These are phyloP conservation scores for Bradypus variegatus DNA, from an alignment of 2,797 vertebrate genomes.

Conservation along the genomic window DNA sequence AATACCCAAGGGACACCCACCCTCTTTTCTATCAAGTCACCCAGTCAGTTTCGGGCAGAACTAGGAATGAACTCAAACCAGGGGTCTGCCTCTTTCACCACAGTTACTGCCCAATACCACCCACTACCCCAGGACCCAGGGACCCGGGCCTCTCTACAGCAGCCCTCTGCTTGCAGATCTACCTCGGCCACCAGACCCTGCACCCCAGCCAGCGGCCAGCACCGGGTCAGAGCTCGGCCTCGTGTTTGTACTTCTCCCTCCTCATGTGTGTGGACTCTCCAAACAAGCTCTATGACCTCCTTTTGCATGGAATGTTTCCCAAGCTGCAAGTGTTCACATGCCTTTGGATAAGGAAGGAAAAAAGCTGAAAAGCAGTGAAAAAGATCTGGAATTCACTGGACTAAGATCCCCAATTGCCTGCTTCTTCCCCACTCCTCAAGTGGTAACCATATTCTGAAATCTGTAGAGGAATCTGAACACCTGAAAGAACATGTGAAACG, in stretches of 20 bases:
- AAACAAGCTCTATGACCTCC: neutral
- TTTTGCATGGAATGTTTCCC: neutral
- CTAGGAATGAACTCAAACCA: neutral
- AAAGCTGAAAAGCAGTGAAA: neutral
- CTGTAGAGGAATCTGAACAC: neutral
- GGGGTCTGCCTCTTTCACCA: neutral
- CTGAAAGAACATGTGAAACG: neutral
- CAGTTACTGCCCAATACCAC: neutral
- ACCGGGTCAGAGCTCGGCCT: neutral
- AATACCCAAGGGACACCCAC: neutral
- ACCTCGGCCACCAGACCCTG: neutral
- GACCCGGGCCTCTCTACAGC: neutral
- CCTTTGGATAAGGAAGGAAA: neutral
- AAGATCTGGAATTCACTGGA: neutral
- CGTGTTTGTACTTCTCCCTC: neutral
- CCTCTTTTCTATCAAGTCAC: neutral
- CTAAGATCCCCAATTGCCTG: neutral
- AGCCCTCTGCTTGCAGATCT: neutral
- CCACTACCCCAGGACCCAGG: neutral
- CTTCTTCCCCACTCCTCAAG: neutral
- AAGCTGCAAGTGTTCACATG: neutral
- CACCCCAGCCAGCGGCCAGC: neutral
- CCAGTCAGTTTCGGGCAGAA: neutral
- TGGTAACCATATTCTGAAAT: neutral
- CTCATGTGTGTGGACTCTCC: accelerated